Evolutionary conservation across 2,888 invertebrate species (phyloP), one percentile per base, ranked within the genome.

Genomic region (Plusia festucae): DNA sequence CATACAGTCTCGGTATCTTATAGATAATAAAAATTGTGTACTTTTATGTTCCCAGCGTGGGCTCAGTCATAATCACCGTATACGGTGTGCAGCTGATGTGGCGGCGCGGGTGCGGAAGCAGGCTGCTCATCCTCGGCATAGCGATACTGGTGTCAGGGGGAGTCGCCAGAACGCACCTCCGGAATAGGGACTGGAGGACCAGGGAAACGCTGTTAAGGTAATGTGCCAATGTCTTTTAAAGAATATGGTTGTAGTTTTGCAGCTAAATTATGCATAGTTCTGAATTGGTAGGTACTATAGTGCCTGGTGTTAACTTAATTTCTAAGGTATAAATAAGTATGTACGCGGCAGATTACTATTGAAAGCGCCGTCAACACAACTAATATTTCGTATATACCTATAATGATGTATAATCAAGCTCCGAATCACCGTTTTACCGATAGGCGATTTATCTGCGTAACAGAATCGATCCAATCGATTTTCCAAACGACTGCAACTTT

Each of bases 181-280:
- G 98, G 76, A 98, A 98, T 87, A 92, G 96, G 63, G 97, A 97
- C 85, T 98, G 98, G 98, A 93, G 96, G 59, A 97, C 97, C 13
- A 95, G 98, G 79, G 98, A 98, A 87, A 96, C 97, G 1, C 92
- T 98, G 63, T 95, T 98, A 60, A 97, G 96, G 98, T 98, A 30
- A 30, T 2, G 8, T 1, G 9, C 9, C 9, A 7, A 30, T 24
- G 2, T 24, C 5, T 24, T 24, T 24, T 24, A 5, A 3, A 24
- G 24, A 5, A 24, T 24, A 3, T 3, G 24, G 5, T 30, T 30
- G 30, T 7, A 9, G 9, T 9, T 30, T 9, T 9, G 9, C 30
- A 9, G 9, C 2, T 30, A 9, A 30, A 0, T 30, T 30, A 9
- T 30, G 7, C 7, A 6, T 27, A 27, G 27, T 27, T 9, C 2